These are phyloP conservation scores for Heliangelus exortis DNA, from an alignment of 2,797 vertebrate genomes.

Conservation along the genomic window DNA sequence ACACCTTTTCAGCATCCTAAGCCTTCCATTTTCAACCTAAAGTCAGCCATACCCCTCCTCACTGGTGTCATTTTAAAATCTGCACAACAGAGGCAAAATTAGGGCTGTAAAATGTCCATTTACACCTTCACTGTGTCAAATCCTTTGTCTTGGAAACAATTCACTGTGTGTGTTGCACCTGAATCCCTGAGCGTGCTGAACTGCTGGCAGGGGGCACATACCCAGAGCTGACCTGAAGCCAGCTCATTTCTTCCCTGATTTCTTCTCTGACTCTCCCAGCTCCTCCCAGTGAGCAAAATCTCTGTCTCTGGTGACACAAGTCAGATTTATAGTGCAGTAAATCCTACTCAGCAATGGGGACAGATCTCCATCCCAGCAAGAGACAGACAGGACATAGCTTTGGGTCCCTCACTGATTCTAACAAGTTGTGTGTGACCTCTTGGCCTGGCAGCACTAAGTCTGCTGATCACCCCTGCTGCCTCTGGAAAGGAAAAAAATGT, in stretches of 20 bases:
- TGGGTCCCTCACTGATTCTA: neutral
- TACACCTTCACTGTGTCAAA: neutral
- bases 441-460: neutral
- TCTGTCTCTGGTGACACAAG: neutral
- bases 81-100: neutral
- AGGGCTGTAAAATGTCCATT: neutral
- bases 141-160: neutral
- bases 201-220: neutral
- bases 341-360: neutral
- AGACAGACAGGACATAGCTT: neutral
- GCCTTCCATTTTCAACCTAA: neutral
- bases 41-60: neutral
- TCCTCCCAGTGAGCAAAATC: neutral
- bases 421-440: neutral
- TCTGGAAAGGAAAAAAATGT: neutral
- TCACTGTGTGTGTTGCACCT: neutral
- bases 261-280: neutral
- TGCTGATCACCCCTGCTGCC: neutral
- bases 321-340: neutral
- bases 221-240: neutral
- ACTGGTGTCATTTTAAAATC: neutral
- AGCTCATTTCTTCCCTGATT: neutral
- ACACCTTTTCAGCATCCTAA: conserved; percentile 21
- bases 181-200: neutral
- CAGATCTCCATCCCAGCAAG: neutral